phyloP scores from a whole-genome alignment of 2,888 invertebrate species.

The Spilarctia lutea region DNA sequence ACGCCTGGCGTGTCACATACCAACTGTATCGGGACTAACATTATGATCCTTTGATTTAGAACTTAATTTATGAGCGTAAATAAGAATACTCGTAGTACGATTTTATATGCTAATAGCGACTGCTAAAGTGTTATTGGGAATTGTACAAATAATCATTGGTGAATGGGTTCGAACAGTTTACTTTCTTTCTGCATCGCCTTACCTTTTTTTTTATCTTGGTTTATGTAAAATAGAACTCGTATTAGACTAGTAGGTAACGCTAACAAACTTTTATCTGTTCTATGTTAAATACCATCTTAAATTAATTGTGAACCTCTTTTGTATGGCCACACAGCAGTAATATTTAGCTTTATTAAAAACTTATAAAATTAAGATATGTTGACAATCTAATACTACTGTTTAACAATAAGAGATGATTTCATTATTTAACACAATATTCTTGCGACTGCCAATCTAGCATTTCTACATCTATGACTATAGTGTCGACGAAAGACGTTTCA shows the following conservation, averaged over 20 bases:
- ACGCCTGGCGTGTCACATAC: too few relatives aligned
- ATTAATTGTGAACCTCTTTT: neutral
- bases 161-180: neutral
- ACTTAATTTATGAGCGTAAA: too few relatives aligned
- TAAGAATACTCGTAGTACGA: too few relatives aligned
- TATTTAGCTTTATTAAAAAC: too few relatives aligned
- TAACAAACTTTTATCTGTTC: too few relatives aligned
- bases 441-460: neutral
- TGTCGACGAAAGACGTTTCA: constrained; percentile 20
- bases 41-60: too few relatives aligned
- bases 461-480: constrained; percentile 30
- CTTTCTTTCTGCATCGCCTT: neutral
- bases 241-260: too few relatives aligned
- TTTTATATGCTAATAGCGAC: neutral
- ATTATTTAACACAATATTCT: neutral
- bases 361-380: neutral
- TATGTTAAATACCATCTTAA: neutral
- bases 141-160: neutral
- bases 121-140: neutral
- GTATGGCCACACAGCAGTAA: neutral
- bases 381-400: neutral
- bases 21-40: too few relatives aligned
- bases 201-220: neutral
- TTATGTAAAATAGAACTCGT: too few relatives aligned
- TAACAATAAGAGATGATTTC: too few relatives aligned